These are phyloP conservation scores for Drosophila nannoptera DNA, from an alignment of 1,140 invertebrate genomes.

Conservation along the genomic window DNA sequence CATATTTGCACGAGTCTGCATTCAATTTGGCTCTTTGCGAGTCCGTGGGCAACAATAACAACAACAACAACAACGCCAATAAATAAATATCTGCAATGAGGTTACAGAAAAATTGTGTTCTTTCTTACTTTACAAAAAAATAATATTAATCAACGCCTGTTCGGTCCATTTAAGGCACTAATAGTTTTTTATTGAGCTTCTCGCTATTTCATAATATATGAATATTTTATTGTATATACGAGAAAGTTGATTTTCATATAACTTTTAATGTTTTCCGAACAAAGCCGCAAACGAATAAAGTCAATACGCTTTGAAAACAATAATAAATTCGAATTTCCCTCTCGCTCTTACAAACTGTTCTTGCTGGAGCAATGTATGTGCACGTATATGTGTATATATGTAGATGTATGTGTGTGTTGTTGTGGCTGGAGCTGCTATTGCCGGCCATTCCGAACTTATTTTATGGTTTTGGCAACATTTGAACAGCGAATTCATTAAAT, in stretches of 20 bases:
- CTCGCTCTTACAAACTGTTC: background rate
- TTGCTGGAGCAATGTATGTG: conserved; percentile 7
- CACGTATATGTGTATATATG: background rate
- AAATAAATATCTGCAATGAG: background rate
- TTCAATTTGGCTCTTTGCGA: background rate
- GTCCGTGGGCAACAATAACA: no score
- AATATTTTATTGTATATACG: background rate
- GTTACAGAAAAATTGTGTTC: background rate
- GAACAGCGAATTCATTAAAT: conserved; percentile 46
- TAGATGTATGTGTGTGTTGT: conserved; percentile 18
- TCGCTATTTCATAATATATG: background rate
- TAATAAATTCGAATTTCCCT: conserved; percentile 2
- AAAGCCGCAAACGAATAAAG: conserved; percentile 8
- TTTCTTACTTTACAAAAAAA: background rate
- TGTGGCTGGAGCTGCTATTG: conserved; percentile 15
- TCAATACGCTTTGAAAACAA: conserved; percentile 13
- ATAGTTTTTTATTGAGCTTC: background rate
- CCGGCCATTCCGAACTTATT: conserved; percentile 39
- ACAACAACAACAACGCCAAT: no score
- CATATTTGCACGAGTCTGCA: conserved; percentile 9
- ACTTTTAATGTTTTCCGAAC: conserved; percentile 11
- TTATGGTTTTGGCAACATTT: conserved; percentile 48
- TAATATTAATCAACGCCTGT: background rate
- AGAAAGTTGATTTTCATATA: background rate
- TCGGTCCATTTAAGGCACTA: background rate